Evolutionary conservation across 2,888 invertebrate genomes (phyloP), one percentile per base, ranked within the genome.

Genomic region (Ypsolopha sequella): DNA sequence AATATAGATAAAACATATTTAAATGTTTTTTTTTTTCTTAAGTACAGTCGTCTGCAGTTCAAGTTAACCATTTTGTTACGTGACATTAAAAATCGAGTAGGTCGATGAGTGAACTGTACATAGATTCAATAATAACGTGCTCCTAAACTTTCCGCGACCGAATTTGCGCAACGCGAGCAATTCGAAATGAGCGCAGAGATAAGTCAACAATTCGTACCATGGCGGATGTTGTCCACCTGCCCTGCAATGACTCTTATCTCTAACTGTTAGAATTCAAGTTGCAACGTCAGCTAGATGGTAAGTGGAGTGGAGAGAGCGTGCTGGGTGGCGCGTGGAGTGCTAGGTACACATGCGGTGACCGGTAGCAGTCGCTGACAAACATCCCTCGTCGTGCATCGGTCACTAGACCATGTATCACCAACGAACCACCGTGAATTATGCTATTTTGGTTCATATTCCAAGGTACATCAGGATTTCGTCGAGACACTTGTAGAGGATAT

Each of bases 241-340:
- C 24, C 43, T 14, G 24, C 6, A 9, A 14, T 43, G 14, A 14
- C 43, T 43, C 43, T 3, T 13, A 3, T 43, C 43, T 43, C 7
- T 6, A 24, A 24, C 24, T 3, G 2, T 24, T 11, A 43, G 43
- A 14, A 6, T 8, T 14, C 43, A 43, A 43, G 14, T 43, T 43
- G 43, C 43, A 9, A 14, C 8, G 43, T 14, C 24, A 24, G 24
- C 24, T 24, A 10, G 9, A 34, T n/a, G 46, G 7, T 46, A 35
- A 46, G 46, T 46, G 34, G 46, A 24, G 39, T 24, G 48, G 36
- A 9, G 41, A 50, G 43, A 50, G 39, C 61, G 56, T 64, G 67
- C 75, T 80, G 85, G 85, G 82, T 82, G 82, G 64, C 67, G 63
- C 59, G 61, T 80, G 65, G 64, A 84, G 85, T 80, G 84, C 70